Base-by-base conservation (phyloP, 2,797 vertebrate genomes). In the Distichodus sexfasciatus region DNA sequence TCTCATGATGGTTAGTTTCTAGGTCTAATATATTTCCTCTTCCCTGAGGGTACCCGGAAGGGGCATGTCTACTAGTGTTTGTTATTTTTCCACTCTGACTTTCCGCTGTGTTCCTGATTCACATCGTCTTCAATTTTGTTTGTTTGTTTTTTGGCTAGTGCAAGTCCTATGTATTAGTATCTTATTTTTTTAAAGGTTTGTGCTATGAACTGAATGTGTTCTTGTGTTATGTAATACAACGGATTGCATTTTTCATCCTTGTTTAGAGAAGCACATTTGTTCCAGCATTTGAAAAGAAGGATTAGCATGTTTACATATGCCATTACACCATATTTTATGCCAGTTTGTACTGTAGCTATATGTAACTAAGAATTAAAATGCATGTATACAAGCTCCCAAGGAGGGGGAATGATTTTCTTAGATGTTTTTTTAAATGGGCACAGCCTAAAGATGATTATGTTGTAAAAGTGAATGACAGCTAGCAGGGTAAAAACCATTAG, bases 361-460 rank as follows among this genome's bases (percentile, higher is more conserved):
- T 17, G 43, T 19, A 46, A 46, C n/a, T n/a, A n/a, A n/a, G n/a
- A n/a, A n/a, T n/a, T n/a, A n/a, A n/a, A n/a, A n/a, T n/a, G n/a
- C n/a, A n/a, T n/a, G n/a, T 17, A 8, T 41, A 29, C 12, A 12
- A 38, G 71, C 63, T n/a, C n/a, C n/a, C 51, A 60, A 59, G 70
- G 60, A 60, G 54, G 58, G 53, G 15, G 29, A 66, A 66, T 26
- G 24, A 46, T 58, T 75, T 65, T 59, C 21, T 59, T 14, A 2
- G 44, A 74, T 59, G 33, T 36, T 33, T 44, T 60, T n/a, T n/a
- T n/a, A n/a, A n/a, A n/a, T n/a, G n/a, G n/a, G n/a, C n/a, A n/a
- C n/a, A n/a, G n/a, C n/a, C n/a, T n/a, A n/a, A n/a, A n/a, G n/a
- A n/a, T n/a, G n/a, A n/a, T n/a, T n/a, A n/a, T n/a, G n/a, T n/a